Evolutionary conservation across 2,797 vertebrate genomes (phyloP), one percentile per base, ranked within the genome.

Genomic region (Lindbergichthys nudifrons): DNA sequence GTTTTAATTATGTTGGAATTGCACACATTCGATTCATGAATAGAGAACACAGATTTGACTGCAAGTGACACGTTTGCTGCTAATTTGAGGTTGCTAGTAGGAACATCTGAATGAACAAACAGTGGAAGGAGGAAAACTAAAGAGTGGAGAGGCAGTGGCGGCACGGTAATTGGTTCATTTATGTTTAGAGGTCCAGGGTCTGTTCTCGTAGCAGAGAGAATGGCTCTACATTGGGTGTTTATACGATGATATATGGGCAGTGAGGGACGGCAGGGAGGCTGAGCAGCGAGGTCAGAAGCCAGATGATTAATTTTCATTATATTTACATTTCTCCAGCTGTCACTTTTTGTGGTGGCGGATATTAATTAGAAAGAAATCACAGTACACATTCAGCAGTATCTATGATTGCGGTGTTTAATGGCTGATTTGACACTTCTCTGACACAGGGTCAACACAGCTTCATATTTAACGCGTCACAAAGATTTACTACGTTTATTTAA

Each of bases 381-480:
- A 23, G 26, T 48, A 58, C 58, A 53, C 16, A 32, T 15, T 48
- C 26, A 26, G 43, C 9, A 12, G 23, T 10, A 3, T 59, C 10
- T 13, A 45, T 39, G 56, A 51, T 54, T 13, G 3, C 18, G 14
- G 8, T 10, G 13, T 48, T 69, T 67, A 71, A 75, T 60, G 26
- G 43, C 36, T 4, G 7, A 63, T 42, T 54, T 41, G 39, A 66
- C 53, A 71, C 79, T 66, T 83, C 43, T 52, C 21, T 46, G 54
- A 65, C 19, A 23, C 73, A 9, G 39, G 42, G 71, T 72, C 74
- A 78, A 78, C 61, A 76, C 2, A 66, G 47, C 65, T 57, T 16
- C 50, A 50, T 21, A 14, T 21, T 18, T 64, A 8, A n/a, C 19
- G 46, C 5, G 3, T 65, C 30, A 69, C 30, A 59, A 9, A 63